A percentile compares a stretch with the other conserved stretches of the same genome.
phyloP scores from a whole-genome alignment of 2,797 vertebrate species.

The Pogoniulus pusillus region DNA sequence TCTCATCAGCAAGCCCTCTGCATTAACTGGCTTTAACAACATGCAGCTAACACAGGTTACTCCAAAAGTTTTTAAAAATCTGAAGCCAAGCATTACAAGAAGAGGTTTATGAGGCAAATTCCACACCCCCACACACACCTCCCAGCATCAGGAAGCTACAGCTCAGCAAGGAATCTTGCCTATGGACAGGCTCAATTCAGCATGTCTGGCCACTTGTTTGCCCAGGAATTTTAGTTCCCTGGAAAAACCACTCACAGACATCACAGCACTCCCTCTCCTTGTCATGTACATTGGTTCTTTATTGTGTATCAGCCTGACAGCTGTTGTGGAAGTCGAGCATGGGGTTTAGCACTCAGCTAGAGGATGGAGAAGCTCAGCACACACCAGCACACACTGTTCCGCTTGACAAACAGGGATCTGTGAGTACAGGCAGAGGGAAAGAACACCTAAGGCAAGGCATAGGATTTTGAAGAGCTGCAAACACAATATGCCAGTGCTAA shows the following conservation, averaged over 20 bases:
- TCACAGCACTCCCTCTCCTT: background rate
- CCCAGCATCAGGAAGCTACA: background rate
- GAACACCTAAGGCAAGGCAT: background rate
- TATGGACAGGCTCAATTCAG: fast-evolving
- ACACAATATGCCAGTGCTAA: background rate
- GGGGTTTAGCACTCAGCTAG: background rate
- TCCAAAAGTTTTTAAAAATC: background rate
- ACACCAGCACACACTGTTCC: background rate
- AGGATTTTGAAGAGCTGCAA: background rate
- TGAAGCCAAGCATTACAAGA: background rate
- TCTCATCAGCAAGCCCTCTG: background rate
- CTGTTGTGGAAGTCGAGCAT: background rate
- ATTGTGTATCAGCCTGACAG: background rate
- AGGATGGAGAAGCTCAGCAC: background rate
- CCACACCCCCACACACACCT: background rate
- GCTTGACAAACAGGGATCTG: background rate
- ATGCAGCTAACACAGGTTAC: background rate
- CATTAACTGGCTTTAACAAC: background rate
- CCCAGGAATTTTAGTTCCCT: background rate
- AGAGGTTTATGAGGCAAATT: background rate
- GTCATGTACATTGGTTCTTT: fast-evolving
- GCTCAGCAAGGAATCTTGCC: background rate
- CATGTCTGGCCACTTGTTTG: fast-evolving
- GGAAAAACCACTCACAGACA: background rate
- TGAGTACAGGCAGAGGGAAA: background rate